Evolutionary conservation across 2,888 invertebrate genomes (phyloP), one percentile per base, ranked within the genome.

Genomic region (Eristalis arbustorum): DNA sequence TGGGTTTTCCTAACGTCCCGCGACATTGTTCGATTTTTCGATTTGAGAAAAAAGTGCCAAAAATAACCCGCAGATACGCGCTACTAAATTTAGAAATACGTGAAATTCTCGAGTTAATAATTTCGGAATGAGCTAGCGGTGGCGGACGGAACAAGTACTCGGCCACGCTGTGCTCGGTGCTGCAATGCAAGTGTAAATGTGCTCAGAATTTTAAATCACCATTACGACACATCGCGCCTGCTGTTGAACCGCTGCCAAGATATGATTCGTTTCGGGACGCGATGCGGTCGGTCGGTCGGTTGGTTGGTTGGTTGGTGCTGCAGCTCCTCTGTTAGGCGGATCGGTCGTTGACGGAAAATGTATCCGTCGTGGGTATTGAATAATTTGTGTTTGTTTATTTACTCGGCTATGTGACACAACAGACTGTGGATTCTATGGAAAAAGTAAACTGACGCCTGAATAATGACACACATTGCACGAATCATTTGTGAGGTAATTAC

Each of bases 341-440:
- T 80, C 81, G 49, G 62, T 80, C 71, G 66, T 62, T 76, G 63
- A 72, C 84, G 80, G 84, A 72, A 76, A 80, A 62, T 8, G 49
- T 49, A 49, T 49, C 49, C 49, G 10, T n/a, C 49, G 49, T 18
- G 63, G 72, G 80, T 84, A 84, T 76, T 84, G 80, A 84, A 80
- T 84, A 76, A 84, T 84, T 84, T 49, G 84, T 79, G 66, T 75
- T 57, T 71, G 61, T 71, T 42, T 79, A 25, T 83, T 83, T 68
- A 59, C 64, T n/a, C n/a, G n/a, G 8, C 13, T 37, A 13, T 61
- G 73, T 73, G 64, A 64, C 71, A 73, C 72, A 76, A 68, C 62
- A 67, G 37, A 40, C 10, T n/a, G n/a, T n/a, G n/a, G 18, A 25
- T 75, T 80, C 37, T 76, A 63, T 18, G 22, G 37, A 76, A 76